Percentiles rank a stretch among this genome's conserved stretches.
Conservation (phyloP, 2,888 invertebrate species). For the Lepidochitona cinerea region DNA sequence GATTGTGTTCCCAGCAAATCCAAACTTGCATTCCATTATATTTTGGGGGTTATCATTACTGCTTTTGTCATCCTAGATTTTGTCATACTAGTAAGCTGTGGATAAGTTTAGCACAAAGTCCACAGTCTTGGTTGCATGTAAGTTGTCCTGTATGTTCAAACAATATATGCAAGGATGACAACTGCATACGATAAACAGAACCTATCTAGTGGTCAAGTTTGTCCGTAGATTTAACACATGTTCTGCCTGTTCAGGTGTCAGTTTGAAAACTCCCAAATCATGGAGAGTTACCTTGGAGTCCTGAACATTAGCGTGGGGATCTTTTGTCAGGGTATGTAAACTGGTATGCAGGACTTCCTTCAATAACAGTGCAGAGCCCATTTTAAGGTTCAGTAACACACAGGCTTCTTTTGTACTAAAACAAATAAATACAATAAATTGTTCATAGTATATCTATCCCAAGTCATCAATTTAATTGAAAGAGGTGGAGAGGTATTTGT, state of each 20-base stretch:
- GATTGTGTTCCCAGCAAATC: too few relatives aligned
- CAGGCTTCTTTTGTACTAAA: slow-evolving; percentile 77
- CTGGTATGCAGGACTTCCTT: slow-evolving; percentile 75
- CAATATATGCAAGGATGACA: too few relatives aligned
- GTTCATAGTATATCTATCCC: background rate
- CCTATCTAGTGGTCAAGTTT: slow-evolving; percentile 22
- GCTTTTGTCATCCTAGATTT: too few relatives aligned
- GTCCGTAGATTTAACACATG: slow-evolving; percentile 48
- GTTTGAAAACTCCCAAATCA: slow-evolving; percentile 65
- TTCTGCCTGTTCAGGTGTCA: slow-evolving; percentile 52
- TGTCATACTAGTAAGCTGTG: background rate
- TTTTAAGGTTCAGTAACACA: slow-evolving; percentile 81
- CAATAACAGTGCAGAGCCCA: slow-evolving; percentile 84
- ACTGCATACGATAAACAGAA: background rate
- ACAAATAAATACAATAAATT: slow-evolving; percentile 11
- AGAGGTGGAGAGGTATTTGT: too few relatives aligned
- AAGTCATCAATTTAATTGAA: too few relatives aligned
- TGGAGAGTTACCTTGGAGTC: slow-evolving; percentile 58
- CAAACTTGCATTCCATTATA: too few relatives aligned
- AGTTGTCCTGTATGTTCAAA: too few relatives aligned
- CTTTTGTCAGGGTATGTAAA: slow-evolving; percentile 37
- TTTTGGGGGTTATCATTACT: too few relatives aligned
- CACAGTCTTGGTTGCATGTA: too few relatives aligned
- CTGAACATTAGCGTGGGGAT: slow-evolving; percentile 28
- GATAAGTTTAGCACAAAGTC: too few relatives aligned